Conservation (phyloP, 2,888 invertebrate genomes). For the Lepidochrysops patricia region DNA sequence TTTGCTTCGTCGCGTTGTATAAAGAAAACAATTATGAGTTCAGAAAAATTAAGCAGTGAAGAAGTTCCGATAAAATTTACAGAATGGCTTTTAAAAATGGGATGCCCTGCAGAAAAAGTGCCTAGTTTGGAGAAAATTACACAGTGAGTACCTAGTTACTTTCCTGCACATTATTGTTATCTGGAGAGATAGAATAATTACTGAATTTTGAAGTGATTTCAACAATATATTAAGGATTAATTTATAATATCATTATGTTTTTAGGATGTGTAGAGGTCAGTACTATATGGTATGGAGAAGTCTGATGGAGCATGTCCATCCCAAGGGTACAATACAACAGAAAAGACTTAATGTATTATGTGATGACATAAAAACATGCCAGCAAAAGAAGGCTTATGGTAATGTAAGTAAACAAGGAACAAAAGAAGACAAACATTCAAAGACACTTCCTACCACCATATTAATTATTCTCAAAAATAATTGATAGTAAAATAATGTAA, state of each 20-base stretch:
- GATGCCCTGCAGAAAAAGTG: conserved; percentile 55
- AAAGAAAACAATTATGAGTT: conserved; percentile 33
- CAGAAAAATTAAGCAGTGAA: conserved; percentile 45
- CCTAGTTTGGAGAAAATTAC: conserved; percentile 50
- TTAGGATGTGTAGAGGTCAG: conserved; percentile 57
- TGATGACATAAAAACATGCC: conserved; percentile 46
- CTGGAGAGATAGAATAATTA: no score
- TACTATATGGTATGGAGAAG: conserved; percentile 64
- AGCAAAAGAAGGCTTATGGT: conserved; percentile 40
- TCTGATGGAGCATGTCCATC: conserved; percentile 54
- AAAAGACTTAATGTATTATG: conserved; percentile 54
- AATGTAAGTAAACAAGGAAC: conserved; percentile 35
- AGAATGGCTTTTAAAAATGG: conserved; percentile 60
- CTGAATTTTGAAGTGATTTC: no score
- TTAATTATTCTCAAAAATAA: no score
- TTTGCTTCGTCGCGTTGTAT: no score
- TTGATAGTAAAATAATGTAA: no score
- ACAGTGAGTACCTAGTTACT: conserved; percentile 50
- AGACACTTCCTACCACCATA: no score
- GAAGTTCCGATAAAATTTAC: conserved; percentile 54
- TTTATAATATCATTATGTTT: no score
- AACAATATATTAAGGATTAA: no score
- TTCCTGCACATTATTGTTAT: no score
- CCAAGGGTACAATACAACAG: conserved; percentile 39
- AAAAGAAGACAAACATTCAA: no score